These are phyloP conservation scores for Zosterops lateralis DNA, from an alignment of 2,113 vertebrate genomes.

Conservation along the genomic window DNA sequence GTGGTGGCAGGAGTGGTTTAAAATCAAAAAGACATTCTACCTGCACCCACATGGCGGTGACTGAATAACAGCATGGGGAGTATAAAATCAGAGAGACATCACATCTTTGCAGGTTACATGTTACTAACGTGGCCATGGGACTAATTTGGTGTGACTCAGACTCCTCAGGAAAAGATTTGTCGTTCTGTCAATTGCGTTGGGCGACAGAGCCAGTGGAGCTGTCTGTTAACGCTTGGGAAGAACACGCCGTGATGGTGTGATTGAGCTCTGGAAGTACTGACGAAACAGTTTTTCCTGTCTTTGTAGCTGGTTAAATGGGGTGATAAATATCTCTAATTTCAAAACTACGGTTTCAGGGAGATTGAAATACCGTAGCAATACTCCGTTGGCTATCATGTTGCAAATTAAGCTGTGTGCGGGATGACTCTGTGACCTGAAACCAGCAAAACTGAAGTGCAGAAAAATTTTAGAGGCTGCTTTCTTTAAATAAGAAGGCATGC, in stretches of 20 bases:
- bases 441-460: neutral
- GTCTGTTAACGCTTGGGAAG: neutral
- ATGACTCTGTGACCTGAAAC: neutral
- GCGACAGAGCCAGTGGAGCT: neutral
- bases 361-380: neutral
- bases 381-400: neutral
- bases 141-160: conserved; percentile 33
- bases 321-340: conserved; percentile 36
- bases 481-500: neutral
- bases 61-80: neutral
- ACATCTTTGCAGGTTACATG: conserved; percentile 45
- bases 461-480: neutral
- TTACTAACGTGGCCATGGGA: neutral
- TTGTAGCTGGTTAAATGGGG: neutral
- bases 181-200: conserved; percentile 5
- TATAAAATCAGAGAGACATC: conserved; percentile 51
- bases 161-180: conserved; percentile 17
- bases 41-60: neutral
- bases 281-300: conserved; percentile 21
- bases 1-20: neutral
- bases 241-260: neutral
- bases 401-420: neutral
- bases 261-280: conserved; percentile 2
- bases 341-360: conserved; percentile 8
- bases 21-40: conserved; percentile 33